Evolutionary conservation across 2,888 invertebrate species (phyloP).

Genomic region (Platycheirus albimanus): DNA sequence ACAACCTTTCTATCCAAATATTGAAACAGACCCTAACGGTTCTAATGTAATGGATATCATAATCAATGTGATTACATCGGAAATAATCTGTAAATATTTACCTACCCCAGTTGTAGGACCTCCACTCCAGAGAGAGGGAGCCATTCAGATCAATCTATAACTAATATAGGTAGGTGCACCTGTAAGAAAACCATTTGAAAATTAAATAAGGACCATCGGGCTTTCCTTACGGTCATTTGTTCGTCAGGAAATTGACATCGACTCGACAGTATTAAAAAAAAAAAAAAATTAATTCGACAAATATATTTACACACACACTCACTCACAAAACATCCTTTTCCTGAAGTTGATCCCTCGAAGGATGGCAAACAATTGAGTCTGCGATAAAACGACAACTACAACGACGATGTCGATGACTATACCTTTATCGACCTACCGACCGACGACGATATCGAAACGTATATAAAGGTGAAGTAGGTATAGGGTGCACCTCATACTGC

Average conservation of each 20-base stretch:
- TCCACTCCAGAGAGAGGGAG: not conserved
- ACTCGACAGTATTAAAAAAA: slow-evolving; percentile 24
- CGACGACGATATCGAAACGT: slow-evolving; percentile 2
- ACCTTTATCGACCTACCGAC: too few relatives aligned
- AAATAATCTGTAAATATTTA: slow-evolving; percentile 70
- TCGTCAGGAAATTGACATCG: slow-evolving; percentile 58
- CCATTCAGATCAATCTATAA: not conserved
- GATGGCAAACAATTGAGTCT: slow-evolving; percentile 60
- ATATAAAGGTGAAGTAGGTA: not conserved
- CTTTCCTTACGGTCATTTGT: slow-evolving; percentile 55
- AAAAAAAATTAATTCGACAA: not conserved
- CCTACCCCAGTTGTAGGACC: slow-evolving; percentile 12
- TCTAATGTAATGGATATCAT: slow-evolving; percentile 62
- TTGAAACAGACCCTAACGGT: slow-evolving; percentile 49
- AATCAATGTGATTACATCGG: slow-evolving; percentile 67
- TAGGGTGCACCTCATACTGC: slow-evolving; percentile 8
- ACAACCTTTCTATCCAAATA: slow-evolving; percentile 63
- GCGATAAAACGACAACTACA: slow-evolving; percentile 4
- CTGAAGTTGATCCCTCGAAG: slow-evolving; percentile 5
- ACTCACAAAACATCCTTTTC: slow-evolving; percentile 25
- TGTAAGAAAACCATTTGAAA: slow-evolving; percentile 24
- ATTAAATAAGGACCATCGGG: slow-evolving; percentile 56
- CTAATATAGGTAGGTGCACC: slow-evolving; percentile 16
- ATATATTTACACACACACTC: slow-evolving; percentile 17
- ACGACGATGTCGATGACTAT: too few relatives aligned